These are phyloP conservation scores for Mactra quadrangularis DNA, from an alignment of 1,140 invertebrate genomes.

Conservation along the genomic window DNA sequence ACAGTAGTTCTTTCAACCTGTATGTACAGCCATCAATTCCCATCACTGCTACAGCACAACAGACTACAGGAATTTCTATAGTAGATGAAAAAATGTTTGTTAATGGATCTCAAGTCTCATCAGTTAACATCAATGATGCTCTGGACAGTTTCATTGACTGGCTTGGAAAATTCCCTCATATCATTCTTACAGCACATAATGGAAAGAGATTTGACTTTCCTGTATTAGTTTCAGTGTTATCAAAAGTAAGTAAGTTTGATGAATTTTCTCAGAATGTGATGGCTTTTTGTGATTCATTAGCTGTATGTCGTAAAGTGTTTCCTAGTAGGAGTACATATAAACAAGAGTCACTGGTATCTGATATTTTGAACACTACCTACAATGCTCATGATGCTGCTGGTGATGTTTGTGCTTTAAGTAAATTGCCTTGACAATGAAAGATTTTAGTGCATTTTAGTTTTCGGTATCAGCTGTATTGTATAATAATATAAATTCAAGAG, in stretches of 20 bases:
- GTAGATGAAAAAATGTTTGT: background rate
- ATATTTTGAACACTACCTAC: background rate
- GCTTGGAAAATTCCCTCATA: background rate
- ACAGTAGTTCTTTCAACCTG: background rate
- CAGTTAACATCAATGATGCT: background rate
- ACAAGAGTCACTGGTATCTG: background rate
- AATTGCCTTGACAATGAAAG: background rate
- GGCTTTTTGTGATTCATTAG: background rate
- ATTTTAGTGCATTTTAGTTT: too few relatives aligned
- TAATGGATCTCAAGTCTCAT: background rate
- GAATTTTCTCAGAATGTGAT: background rate
- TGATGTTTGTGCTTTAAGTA: background rate
- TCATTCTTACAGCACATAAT: conserved; percentile 10
- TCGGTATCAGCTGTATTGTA: too few relatives aligned
- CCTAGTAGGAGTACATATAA: background rate
- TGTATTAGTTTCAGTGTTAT: background rate
- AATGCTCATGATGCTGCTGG: background rate
- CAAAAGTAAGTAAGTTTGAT: background rate
- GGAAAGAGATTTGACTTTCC: conserved; percentile 16
- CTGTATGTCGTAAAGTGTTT: background rate
- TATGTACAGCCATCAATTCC: background rate
- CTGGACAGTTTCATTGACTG: background rate
- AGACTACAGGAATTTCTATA: background rate
- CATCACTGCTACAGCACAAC: background rate
- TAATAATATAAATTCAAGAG: too few relatives aligned